Base-by-base conservation (phyloP, 2,888 invertebrate genomes). In the Carabus problematicus region DNA sequence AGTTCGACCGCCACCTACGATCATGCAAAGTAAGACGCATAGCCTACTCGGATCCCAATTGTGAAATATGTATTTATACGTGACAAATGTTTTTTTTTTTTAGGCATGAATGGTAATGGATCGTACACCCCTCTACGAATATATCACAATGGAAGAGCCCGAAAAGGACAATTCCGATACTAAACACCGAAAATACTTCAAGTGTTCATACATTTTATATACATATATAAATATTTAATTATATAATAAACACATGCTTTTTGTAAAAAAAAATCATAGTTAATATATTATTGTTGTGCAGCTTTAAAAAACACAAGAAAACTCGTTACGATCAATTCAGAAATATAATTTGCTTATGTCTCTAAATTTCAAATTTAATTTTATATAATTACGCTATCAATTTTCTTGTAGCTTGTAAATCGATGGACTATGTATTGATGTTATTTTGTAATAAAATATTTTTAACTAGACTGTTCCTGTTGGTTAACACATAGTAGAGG, bases 81-180 rank as follows among this genome's bases (percentile, higher is more conserved):
- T 47, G 11, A 19, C n/a, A 67, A 64, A 39, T 72, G 19, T 75
- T 76, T 72, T 71, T 67, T 72, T 71, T 67, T 84, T 83, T 45
- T 81, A 90, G 90, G 87, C 72, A 83, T 88, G 80, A 89, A 89
- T 77, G 81, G 79, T 58, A 88, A 87, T 73, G 91, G 91, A 63
- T 89, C 87, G 72, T 93, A 93, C 78, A 91, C 92, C 12, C 92
- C 92, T 0, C 85, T 93, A 78, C 84, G 92, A 75, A 91, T 93
- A 9, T 93, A 93, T 77, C 92, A 93, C 81, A 92, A 93, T 77
- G 91, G 91, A 76, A 85, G 91, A 76, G 91, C 91, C 72, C 88
- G 89, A 78, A 92, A 92, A 81, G 92, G 91, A 71, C 91, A 92
- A 79, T 93, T 92, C 84, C 88, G 92, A 80, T 93, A 92, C 81